These are phyloP conservation scores for Maconellicoccus hirsutus DNA, from an alignment of 1,140 invertebrate species.

Conservation along the genomic window DNA sequence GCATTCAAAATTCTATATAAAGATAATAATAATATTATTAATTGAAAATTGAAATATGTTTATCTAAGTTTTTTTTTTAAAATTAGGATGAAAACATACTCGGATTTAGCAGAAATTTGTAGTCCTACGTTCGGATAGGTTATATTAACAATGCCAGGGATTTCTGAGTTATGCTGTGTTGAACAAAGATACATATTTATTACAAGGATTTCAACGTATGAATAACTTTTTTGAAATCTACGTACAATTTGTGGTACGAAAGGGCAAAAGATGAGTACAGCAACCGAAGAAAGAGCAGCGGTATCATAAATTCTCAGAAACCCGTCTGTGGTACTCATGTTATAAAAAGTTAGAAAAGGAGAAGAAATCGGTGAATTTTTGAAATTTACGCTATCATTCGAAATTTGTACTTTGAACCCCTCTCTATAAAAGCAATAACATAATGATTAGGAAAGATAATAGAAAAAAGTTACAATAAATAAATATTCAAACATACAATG, in stretches of 20 bases:
- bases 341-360: constrained; percentile 13
- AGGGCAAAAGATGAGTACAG: not conserved
- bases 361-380: not conserved
- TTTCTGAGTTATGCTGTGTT: not conserved
- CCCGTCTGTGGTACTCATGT: not conserved
- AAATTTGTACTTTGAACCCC: not conserved
- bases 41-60: no score
- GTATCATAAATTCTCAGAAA: constrained; percentile 11
- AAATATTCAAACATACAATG: not conserved
- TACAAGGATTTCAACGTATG: not conserved
- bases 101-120: not conserved
- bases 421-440: not conserved
- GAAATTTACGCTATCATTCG: constrained; percentile 11
- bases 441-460: not conserved
- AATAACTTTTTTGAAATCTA: not conserved
- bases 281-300: not conserved
- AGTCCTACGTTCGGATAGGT: not conserved
- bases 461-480: not conserved
- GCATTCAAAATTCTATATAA: not conserved
- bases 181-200: not conserved
- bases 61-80: no score
- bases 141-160: not conserved
- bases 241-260: not conserved
- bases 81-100: not conserved
- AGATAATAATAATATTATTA: no score